Conservation (phyloP, 2,113 vertebrate species). For the Uria aalge region DNA sequence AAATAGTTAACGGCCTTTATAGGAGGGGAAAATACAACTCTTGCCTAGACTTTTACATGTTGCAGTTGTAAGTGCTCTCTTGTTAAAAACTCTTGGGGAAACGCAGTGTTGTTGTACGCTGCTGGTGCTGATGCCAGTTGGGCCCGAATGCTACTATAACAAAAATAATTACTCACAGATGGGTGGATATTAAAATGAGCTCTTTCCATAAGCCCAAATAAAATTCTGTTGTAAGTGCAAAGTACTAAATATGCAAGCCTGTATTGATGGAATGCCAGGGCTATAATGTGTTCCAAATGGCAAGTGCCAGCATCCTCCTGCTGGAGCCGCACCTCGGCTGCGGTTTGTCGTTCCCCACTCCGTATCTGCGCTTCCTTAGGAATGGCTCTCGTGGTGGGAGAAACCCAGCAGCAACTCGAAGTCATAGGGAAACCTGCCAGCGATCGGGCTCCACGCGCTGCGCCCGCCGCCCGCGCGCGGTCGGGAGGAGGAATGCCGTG, state of each 20-base stretch:
- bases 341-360: accelerated
- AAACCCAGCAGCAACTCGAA: accelerated
- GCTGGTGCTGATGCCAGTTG: constrained; percentile 1
- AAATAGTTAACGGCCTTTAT: background rate
- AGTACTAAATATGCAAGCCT: background rate
- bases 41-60: background rate
- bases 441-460: accelerated
- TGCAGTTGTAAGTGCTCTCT: background rate
- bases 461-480: background rate
- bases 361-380: background rate
- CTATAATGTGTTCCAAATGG: background rate
- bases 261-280: background rate
- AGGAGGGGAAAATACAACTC: background rate
- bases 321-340: background rate
- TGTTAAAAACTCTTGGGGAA: background rate
- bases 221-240: background rate
- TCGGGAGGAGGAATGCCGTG: accelerated
- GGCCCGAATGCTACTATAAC: background rate
- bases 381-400: background rate
- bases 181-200: background rate
- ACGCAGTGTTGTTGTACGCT: background rate
- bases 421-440: background rate
- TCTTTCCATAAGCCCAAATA: background rate
- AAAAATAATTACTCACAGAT: constrained; percentile 29
- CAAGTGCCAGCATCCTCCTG: background rate